Conservation (phyloP, 2,797 vertebrate species). For the Gymnopithys bicolor region DNA sequence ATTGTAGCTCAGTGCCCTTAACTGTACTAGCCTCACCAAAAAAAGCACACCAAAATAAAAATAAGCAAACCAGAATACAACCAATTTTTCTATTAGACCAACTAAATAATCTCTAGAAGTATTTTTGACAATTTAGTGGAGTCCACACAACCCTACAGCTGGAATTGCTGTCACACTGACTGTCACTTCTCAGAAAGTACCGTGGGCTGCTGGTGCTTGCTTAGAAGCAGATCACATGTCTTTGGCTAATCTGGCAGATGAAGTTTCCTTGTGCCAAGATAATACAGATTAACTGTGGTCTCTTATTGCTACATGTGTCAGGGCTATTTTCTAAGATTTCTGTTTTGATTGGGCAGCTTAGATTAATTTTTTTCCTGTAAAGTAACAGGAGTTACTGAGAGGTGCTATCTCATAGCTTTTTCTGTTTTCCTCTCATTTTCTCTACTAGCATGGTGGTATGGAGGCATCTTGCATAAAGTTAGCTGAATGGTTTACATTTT, state of each 20-base stretch:
- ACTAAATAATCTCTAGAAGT: neutral
- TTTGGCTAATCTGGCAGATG: neutral
- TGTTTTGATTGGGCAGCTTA: neutral
- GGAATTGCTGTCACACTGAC: neutral
- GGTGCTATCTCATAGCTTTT: neutral
- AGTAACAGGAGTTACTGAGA: neutral
- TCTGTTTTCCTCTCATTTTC: neutral
- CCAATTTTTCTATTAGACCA: neutral
- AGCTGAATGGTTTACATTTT: neutral
- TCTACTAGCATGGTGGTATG: neutral
- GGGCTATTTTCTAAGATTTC: neutral
- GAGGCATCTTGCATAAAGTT: neutral
- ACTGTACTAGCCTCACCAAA: neutral
- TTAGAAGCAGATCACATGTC: neutral
- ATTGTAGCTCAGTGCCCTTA: neutral
- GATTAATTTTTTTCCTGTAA: neutral
- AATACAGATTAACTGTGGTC: neutral
- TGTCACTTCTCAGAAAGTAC: neutral
- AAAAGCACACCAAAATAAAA: neutral
- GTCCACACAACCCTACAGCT: neutral
- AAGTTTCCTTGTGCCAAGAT: neutral
- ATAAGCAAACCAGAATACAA: neutral
- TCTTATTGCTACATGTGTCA: neutral
- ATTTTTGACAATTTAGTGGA: neutral
- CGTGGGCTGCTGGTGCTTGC: accelerated